Conservation (phyloP, 2,888 invertebrate genomes). For the Vanessa cardui region DNA sequence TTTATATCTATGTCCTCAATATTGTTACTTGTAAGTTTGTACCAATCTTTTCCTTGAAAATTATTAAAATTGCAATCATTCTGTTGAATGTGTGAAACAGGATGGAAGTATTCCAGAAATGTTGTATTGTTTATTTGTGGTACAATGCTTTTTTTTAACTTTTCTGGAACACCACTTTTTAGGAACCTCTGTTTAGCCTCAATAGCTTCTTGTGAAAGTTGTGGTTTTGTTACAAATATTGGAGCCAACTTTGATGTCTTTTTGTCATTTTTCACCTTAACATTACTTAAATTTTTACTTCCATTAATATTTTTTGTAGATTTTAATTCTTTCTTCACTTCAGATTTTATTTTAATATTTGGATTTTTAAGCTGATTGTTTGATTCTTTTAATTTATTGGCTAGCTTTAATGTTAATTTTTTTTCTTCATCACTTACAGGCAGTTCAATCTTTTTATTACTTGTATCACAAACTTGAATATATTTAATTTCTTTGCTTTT, state of each 20-base stretch:
- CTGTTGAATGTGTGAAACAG: conserved; percentile 86
- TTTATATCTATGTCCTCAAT: conserved; percentile 16
- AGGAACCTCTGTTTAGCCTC: conserved; percentile 88
- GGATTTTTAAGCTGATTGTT: conserved; percentile 15
- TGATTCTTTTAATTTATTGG: conserved; percentile 1
- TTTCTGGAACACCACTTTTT: conserved; percentile 87
- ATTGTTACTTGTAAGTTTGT: conserved; percentile 4
- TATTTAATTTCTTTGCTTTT: conserved; percentile 16
- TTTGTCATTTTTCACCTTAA: conserved; percentile 33
- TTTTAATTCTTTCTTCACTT: conserved; percentile 14
- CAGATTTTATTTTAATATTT: conserved; percentile 12
- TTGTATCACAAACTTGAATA: conserved; percentile 1
- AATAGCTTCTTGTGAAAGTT: conserved; percentile 80
- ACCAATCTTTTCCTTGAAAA: conserved; percentile 24
- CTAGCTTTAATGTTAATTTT: not conserved
- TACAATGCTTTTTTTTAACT: conserved; percentile 79
- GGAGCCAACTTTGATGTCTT: conserved; percentile 84
- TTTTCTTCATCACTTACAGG: not conserved
- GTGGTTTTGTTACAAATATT: conserved; percentile 85
- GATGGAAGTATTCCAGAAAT: conserved; percentile 80
- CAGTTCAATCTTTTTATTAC: conserved; percentile 1
- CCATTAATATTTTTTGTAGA: conserved; percentile 5
- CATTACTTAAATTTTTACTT: conserved; percentile 20
- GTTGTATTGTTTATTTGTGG: conserved; percentile 71
- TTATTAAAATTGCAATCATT: conserved; percentile 23